Evolutionary conservation across 2,797 vertebrate species (phyloP), one percentile per base, ranked within the genome.

Genomic region (Sebastolobus altivelis): DNA sequence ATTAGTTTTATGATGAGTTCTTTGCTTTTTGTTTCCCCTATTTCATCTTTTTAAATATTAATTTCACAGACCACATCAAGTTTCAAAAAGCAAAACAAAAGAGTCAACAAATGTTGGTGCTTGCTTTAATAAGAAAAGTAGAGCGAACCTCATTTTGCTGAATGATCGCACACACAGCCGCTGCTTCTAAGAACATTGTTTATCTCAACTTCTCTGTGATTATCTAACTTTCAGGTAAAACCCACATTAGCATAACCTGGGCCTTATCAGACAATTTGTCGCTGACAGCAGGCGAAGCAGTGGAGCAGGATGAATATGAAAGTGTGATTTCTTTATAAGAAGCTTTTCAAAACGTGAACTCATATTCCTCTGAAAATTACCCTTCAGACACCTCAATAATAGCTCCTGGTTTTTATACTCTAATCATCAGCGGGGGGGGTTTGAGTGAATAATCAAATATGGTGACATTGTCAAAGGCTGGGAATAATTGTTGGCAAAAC

Each of bases 211-310:
- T 46, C 63, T 73, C 63, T 84, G 49, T 75, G 61, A 86, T 87
- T 69, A 81, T 65, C 13, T 62, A 40, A 70, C 58, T 78, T 46
- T 77, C 56, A 68, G 67, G 71, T 65, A 75, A 84, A 82, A 54
- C 29, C 8, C 5, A 12, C 62, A 85, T 89, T 83, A 87, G 27
- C 83, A 86, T 83, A 85, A 87, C 31, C 56, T 60, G 52, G 16
- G 67, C 49, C 65, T 83, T 75, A 85, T 81, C 68, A 63, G 75
- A 73, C 55, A 40, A 80, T 78, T 79, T 72, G 69, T 72, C 33
- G 20, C 59, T 67, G 80, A 79, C 72, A 78, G 76, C 65, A 62
- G 52, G 63, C 5, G 6, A 77, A 59, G 70, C 66, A 59, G 70
- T 65, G 65, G 46, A 68, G 59, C n/a, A 37, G 29, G 65, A 58